phyloP scores from a whole-genome alignment of 2,888 invertebrate species.

The Lepidochrysops patricia region DNA sequence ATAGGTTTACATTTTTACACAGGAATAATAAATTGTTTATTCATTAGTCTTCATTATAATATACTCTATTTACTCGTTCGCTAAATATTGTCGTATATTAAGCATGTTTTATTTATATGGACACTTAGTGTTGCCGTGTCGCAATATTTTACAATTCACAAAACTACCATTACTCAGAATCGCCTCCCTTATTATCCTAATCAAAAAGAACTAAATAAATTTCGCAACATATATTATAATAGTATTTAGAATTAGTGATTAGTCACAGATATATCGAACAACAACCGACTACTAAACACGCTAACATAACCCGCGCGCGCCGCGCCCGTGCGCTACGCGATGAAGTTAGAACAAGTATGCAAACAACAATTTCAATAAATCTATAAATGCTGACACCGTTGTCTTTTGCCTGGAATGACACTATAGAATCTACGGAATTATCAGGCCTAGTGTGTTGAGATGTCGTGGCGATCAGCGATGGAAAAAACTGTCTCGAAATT shows the following conservation, averaged over 20 bases:
- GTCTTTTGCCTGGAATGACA: conserved; percentile 75
- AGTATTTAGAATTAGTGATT: conserved; percentile 45
- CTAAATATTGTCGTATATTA: conserved; percentile 73
- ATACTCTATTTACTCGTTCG: conserved; percentile 68
- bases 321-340: conserved; percentile 38
- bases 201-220: conserved; percentile 31
- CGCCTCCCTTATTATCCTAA: conserved; percentile 28
- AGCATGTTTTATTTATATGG: conserved; percentile 47
- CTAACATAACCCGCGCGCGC: conserved; percentile 45
- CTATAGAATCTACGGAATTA: conserved; percentile 42
- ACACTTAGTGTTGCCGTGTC: conserved; percentile 48
- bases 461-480: conserved; percentile 16
- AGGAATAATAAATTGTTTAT: conserved; percentile 65
- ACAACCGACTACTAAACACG: conserved; percentile 48
- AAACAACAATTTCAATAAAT: conserved; percentile 37
- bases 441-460: conserved; percentile 38
- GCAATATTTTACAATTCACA: conserved; percentile 42
- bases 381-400: conserved; percentile 73
- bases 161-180: conserved; percentile 36
- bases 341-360: conserved; percentile 33
- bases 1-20: conserved; percentile 73
- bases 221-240: conserved; percentile 37
- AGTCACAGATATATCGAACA: conserved; percentile 46
- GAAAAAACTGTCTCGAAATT: neutral
- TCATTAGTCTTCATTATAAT: conserved; percentile 64